phyloP scores from a whole-genome alignment of 2,113 vertebrate species.

The Phylloscopus trochiloides region DNA sequence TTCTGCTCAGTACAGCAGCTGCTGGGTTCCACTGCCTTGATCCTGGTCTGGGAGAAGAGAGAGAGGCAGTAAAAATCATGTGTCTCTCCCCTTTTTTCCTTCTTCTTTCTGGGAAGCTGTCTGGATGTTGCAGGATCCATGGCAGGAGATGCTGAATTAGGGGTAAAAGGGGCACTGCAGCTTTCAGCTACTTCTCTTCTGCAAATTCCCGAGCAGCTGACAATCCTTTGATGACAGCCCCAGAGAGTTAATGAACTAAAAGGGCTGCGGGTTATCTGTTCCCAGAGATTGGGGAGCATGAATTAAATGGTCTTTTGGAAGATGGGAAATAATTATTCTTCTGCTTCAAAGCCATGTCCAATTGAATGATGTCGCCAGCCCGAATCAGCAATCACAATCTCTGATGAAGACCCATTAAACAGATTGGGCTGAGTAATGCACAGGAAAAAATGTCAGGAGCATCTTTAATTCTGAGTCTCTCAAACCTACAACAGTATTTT shows the following conservation, averaged over 20 bases:
- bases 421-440: constrained; percentile 68
- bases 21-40: background rate
- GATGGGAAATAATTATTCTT: constrained; percentile 72
- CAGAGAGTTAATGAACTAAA: constrained; percentile 61
- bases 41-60: background rate
- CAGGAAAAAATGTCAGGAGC: constrained; percentile 51
- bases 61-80: background rate
- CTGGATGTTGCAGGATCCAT: background rate
- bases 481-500: background rate
- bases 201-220: constrained; percentile 15
- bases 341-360: constrained; percentile 69
- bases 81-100: background rate
- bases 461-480: constrained; percentile 52
- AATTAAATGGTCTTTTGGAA: constrained; percentile 69
- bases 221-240: constrained; percentile 51
- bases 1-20: background rate
- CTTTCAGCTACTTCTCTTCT: background rate
- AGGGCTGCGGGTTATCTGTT: constrained; percentile 61
- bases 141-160: background rate
- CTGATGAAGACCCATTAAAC: constrained; percentile 72
- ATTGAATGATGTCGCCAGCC: constrained; percentile 69
- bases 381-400: constrained; percentile 65
- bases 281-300: constrained; percentile 56
- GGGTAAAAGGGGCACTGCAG: background rate
- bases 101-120: background rate